phyloP scores from a whole-genome alignment of 2,113 vertebrate genomes.

The Chloropsis hardwickii region DNA sequence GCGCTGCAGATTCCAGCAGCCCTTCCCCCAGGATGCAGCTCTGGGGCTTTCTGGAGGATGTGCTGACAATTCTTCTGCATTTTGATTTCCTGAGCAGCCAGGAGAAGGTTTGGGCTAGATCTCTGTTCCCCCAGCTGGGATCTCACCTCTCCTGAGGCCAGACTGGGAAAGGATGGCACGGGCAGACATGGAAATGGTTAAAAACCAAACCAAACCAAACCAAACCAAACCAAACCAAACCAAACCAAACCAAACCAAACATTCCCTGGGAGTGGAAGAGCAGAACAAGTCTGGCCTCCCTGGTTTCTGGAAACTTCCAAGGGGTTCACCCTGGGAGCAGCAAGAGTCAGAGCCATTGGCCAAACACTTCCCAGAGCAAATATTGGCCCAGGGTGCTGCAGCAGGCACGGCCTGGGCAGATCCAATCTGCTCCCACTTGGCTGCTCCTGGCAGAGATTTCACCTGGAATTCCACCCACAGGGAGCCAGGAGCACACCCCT shows the following conservation, averaged over 20 bases:
- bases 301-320: not conserved
- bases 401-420: not conserved
- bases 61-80: not conserved
- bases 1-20: not conserved
- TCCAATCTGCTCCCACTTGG: not conserved
- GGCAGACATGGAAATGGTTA: not conserved
- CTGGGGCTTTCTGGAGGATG: not conserved
- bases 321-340: not conserved
- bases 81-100: not conserved
- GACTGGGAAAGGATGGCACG: not conserved
- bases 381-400: not conserved
- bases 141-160: not conserved
- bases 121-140: not conserved
- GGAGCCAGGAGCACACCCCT: not conserved
- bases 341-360: not conserved
- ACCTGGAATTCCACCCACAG: not conserved
- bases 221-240: not conserved
- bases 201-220: not conserved
- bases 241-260: no score
- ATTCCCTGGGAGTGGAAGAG: not conserved
- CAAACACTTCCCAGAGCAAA: not conserved
- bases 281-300: not conserved
- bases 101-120: fast-evolving
- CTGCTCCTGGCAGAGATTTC: not conserved
- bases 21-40: not conserved